phyloP scores from a whole-genome alignment of 1,140 invertebrate genomes.

The Neocloeon triangulifer region DNA sequence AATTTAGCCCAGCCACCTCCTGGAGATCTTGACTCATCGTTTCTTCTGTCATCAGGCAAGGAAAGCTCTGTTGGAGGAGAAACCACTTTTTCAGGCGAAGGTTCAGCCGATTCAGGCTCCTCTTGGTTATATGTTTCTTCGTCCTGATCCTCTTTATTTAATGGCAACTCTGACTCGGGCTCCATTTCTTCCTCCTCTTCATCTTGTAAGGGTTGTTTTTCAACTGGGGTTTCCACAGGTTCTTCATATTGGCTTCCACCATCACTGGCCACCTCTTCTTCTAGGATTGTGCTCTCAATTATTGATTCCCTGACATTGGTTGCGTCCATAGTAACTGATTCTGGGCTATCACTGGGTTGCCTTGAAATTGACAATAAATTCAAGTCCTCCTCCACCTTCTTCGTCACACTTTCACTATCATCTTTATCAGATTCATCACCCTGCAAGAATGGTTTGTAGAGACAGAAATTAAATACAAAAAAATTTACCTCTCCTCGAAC shows the following conservation, averaged over 20 bases:
- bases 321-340: too few species aligned
- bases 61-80: too few species aligned
- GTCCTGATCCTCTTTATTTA: constrained; percentile 6
- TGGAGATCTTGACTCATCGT: constrained; percentile 4
- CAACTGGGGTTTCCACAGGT: background rate
- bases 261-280: constrained; percentile 12
- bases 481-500: too few species aligned
- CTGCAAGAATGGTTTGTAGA: too few species aligned
- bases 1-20: constrained; percentile 23
- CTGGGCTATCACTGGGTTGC: constrained; percentile 13
- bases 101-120: constrained; percentile 3
- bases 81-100: constrained; percentile 14
- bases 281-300: constrained; percentile 13
- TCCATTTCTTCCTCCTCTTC: constrained; percentile 10
- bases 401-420: constrained; percentile 8
- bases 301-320: constrained; percentile 11
- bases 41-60: too few species aligned
- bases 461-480: too few species aligned
- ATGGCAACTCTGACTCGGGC: constrained; percentile 9
- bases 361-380: constrained; percentile 11
- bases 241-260: constrained; percentile 4
- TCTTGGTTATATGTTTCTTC: constrained; percentile 4
- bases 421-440: constrained; percentile 8
- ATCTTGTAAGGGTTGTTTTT: constrained; percentile 4
- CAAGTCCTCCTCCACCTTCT: constrained; percentile 14